These are phyloP conservation scores for Alitta virens DNA, from an alignment of 2,888 invertebrate genomes.

Conservation along the genomic window DNA sequence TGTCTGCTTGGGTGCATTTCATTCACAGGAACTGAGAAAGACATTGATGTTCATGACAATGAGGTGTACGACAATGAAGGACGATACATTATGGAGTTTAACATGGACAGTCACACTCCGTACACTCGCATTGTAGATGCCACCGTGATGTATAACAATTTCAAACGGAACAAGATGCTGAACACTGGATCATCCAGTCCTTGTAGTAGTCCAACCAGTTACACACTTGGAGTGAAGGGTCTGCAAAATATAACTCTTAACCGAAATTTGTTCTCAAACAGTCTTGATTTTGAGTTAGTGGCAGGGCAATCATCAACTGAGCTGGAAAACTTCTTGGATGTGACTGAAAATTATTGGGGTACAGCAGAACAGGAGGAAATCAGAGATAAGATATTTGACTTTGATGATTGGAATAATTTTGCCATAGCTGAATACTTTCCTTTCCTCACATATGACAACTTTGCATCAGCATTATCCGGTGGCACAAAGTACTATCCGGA, in stretches of 20 bases:
- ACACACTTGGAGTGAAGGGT: slow-evolving; percentile 87
- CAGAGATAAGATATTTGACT: slow-evolving; percentile 85
- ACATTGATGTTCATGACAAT: slow-evolving; percentile 79
- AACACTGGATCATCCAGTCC: background rate
- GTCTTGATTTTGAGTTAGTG: slow-evolving; percentile 76
- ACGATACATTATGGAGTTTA: slow-evolving; percentile 80
- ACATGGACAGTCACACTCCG: slow-evolving; percentile 88
- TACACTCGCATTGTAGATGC: slow-evolving; percentile 62
- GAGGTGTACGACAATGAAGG: slow-evolving; percentile 77
- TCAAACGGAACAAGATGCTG: slow-evolving; percentile 34
- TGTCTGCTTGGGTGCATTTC: slow-evolving; percentile 64
- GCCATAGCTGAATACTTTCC: slow-evolving; percentile 89
- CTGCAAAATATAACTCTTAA: slow-evolving; percentile 90
- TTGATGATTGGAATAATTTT: slow-evolving; percentile 99
- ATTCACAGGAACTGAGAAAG: slow-evolving; percentile 90
- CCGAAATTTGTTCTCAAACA: slow-evolving; percentile 75
- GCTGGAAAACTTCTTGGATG: slow-evolving; percentile 82
- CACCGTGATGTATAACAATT: slow-evolving; percentile 34
- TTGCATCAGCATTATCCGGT: slow-evolving; percentile 35
- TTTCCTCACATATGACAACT: slow-evolving; percentile 67
- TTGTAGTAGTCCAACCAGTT: slow-evolving; percentile 56
- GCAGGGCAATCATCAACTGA: slow-evolving; percentile 84
- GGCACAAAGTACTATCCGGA: slow-evolving; percentile 34
- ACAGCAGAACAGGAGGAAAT: slow-evolving; percentile 73
- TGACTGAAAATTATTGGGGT: slow-evolving; percentile 97